phyloP scores from a whole-genome alignment of 2,113 vertebrate species.

The Isurus oxyrinchus region DNA sequence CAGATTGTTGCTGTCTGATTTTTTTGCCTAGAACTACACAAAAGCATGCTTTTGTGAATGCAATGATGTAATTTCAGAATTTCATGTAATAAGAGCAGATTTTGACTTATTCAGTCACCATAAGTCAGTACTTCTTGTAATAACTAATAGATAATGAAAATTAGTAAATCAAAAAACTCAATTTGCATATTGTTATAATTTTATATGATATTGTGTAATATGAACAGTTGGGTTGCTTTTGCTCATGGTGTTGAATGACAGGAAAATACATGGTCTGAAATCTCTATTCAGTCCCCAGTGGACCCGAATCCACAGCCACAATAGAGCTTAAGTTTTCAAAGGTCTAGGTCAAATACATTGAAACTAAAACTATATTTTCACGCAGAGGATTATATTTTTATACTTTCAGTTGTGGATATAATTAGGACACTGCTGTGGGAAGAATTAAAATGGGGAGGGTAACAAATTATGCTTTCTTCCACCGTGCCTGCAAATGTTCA shows the following conservation, averaged over 20 bases:
- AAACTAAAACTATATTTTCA: conserved; percentile 24
- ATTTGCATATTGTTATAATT: not conserved
- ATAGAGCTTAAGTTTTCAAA: conserved; percentile 14
- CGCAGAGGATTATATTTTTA: conserved; percentile 6
- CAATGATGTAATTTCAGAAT: not conserved
- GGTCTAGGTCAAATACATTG: conserved; percentile 36
- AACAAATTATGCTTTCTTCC: not conserved
- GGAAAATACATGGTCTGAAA: conserved; percentile 31
- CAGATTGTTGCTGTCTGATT: not conserved
- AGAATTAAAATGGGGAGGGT: not conserved
- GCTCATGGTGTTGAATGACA: conserved; percentile 18
- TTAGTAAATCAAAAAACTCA: not conserved
- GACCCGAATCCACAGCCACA: conserved; percentile 28
- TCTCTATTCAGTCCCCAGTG: conserved; percentile 28
- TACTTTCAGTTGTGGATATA: not conserved
- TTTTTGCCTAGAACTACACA: not conserved
- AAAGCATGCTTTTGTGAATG: not conserved
- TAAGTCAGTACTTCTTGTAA: not conserved
- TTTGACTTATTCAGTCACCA: not conserved
- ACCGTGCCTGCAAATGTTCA: not conserved
- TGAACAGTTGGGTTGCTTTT: not conserved
- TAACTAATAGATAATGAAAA: not conserved
- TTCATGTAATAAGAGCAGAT: not conserved
- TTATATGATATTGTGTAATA: not conserved
- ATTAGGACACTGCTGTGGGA: not conserved